These are phyloP conservation scores for Erythrolamprus reginae DNA, from an alignment of 2,113 vertebrate genomes.

Conservation along the genomic window DNA sequence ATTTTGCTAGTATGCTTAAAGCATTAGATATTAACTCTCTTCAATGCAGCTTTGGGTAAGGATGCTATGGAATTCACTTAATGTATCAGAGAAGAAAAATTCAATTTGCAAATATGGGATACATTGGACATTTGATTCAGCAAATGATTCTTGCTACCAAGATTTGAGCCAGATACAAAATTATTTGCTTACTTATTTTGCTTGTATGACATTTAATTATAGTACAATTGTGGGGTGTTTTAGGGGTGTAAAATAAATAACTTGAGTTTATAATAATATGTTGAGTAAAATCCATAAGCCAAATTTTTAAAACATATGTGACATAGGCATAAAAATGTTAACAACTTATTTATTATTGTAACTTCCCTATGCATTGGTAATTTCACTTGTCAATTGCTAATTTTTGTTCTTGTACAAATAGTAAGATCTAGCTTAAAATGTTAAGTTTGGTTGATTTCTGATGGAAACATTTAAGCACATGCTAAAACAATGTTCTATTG, in stretches of 20 bases:
- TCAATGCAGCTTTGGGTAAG: not conserved
- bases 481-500: not conserved
- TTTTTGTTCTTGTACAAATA: conserved; percentile 40
- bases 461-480: conserved; percentile 31
- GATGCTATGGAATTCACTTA: not conserved
- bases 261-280: conserved; percentile 7
- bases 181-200: not conserved
- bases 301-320: conserved; percentile 19
- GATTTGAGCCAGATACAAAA: not conserved
- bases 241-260: not conserved
- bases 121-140: not conserved
- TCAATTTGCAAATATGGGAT: not conserved
- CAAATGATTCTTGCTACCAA: not conserved
- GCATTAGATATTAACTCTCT: not conserved
- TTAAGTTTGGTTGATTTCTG: conserved; percentile 40
- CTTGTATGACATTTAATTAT: not conserved
- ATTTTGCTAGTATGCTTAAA: not conserved
- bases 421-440: not conserved
- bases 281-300: conserved; percentile 30
- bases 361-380: conserved; percentile 19
- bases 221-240: not conserved
- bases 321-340: conserved; percentile 19
- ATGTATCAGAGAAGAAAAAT: not conserved
- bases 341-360: conserved; percentile 1
- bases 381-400: conserved; percentile 35